Evolutionary conservation across 2,113 vertebrate genomes (phyloP), one percentile per base, ranked within the genome.

Genomic region (Calypte anna): DNA sequence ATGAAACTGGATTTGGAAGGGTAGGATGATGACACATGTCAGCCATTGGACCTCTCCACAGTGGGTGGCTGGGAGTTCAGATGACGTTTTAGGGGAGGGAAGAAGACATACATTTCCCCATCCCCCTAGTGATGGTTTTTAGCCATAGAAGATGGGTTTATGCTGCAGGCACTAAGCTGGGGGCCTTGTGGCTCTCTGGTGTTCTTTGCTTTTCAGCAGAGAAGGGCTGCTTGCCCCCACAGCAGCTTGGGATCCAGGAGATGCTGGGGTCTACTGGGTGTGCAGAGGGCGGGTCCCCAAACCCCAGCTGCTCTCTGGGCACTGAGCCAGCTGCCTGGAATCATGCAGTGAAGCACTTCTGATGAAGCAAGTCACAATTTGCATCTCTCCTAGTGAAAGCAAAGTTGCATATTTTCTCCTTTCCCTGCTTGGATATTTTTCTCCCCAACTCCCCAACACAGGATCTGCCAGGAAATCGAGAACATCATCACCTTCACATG

Each of bases 391-490:
- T 36, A 44, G 15, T 20, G 24, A 77, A 77, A 77, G 36, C 7
- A 58, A 10, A n/a, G 23, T 50, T 0, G 1, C 36, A 20, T 7
- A 5, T 86, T 94, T 88, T 73, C 16, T 21, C 18, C 63, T 55
- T 86, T 79, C 38, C 33, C 51, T 44, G 20, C 1, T 51, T 31
- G 17, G 24, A 14, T 0, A 0, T 53, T 74, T 85, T 48, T 50
- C 31, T 46, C 40, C 33, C 15, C 48, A 67, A 69, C 7, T 59
- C 30, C 24, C 22, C 3, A 3, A 2, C 7, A 12, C 0, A 0
- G 10, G 28, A 16, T 68, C 43, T 72, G 33, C 22, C 0, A 2
- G 31, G 25, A 20, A n/a, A 78, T 1, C 2, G 24, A 68, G 44
- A 61, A 8, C 58, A 82, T 3, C 14, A 87, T 9, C 22, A 59